Percentiles rank a stretch among this genome's conserved stretches.
Conservation (phyloP, 2,113 vertebrate genomes). For the Pachycephala philippinensis region DNA sequence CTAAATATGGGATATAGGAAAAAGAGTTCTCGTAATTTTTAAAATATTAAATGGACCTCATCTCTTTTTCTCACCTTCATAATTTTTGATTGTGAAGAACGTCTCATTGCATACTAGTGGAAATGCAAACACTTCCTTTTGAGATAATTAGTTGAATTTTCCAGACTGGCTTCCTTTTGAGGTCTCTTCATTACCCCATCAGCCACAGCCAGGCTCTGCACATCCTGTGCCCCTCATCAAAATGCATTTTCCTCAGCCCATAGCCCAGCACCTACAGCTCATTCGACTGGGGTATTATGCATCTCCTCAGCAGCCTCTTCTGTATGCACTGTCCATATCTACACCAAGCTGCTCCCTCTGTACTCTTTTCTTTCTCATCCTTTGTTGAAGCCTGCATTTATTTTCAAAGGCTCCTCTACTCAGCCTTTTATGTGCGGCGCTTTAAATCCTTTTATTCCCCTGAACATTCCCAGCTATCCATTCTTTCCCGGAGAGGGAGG, state of each 20-base stretch:
- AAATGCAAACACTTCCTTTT: background rate
- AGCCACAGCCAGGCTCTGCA: background rate
- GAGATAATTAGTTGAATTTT: background rate
- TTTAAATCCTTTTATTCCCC: slow-evolving; percentile 63
- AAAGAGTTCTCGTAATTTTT: background rate
- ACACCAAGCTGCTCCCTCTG: background rate
- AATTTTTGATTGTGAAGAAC: background rate
- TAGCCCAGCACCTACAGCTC: background rate
- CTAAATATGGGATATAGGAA: background rate
- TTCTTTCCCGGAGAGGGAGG: slow-evolving; percentile 46
- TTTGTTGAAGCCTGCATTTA: slow-evolving; percentile 58
- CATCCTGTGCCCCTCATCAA: background rate
- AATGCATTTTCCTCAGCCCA: background rate
- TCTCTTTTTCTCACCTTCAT: background rate
- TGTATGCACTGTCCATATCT: background rate
- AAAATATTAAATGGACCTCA: background rate
- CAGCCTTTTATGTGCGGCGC: slow-evolving; percentile 41
- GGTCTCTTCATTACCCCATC: background rate
- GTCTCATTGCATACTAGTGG: background rate
- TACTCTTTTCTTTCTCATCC: slow-evolving; percentile 46
- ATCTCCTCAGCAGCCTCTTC: slow-evolving; percentile 33
- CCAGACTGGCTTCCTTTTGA: background rate
- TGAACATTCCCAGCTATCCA: slow-evolving; percentile 49
- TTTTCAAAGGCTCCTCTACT: slow-evolving; percentile 57
- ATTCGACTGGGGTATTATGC: background rate